Conservation (phyloP, 2,888 invertebrate genomes). For the Tholera decimalis region DNA sequence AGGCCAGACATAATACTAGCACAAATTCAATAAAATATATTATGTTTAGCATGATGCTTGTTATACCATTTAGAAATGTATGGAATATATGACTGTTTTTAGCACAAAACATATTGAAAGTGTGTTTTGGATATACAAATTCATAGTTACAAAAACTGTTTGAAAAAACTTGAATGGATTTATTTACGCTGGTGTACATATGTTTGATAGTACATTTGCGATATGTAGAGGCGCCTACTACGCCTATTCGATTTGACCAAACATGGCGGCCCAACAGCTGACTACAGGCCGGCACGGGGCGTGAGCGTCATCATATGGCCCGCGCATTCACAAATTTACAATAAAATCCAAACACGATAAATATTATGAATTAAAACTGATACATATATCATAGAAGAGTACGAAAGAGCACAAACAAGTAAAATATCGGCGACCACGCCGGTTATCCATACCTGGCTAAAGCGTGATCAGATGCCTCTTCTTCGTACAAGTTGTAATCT, state of each 20-base stretch:
- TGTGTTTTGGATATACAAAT: background rate
- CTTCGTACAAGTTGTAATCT: conserved; percentile 90
- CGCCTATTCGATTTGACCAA: conserved; percentile 90
- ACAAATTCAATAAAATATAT: background rate
- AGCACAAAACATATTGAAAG: conserved; percentile 4
- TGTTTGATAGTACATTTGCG: conserved; percentile 78
- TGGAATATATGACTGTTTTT: conserved; percentile 2
- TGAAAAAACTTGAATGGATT: conserved; percentile 73
- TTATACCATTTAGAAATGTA: conserved; percentile 1
- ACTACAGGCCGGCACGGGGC: conserved; percentile 89
- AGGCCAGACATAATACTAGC: background rate
- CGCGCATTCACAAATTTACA: conserved; percentile 64
- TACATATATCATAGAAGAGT: background rate
- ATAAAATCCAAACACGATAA: conserved; percentile 22
- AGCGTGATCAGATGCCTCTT: conserved; percentile 91
- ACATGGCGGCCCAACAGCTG: conserved; percentile 92
- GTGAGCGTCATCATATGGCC: conserved; percentile 84
- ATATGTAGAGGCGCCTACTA: conserved; percentile 84
- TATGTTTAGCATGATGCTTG: background rate
- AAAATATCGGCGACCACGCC: conserved; percentile 84
- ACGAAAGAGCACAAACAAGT: conserved; percentile 50
- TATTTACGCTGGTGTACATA: conserved; percentile 75
- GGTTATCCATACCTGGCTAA: conserved; percentile 89
- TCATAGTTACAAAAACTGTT: conserved; percentile 12
- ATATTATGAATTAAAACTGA: conserved; percentile 17